Base-by-base conservation (phyloP, 2,888 invertebrate species). In the Exocentrus adspersus region DNA sequence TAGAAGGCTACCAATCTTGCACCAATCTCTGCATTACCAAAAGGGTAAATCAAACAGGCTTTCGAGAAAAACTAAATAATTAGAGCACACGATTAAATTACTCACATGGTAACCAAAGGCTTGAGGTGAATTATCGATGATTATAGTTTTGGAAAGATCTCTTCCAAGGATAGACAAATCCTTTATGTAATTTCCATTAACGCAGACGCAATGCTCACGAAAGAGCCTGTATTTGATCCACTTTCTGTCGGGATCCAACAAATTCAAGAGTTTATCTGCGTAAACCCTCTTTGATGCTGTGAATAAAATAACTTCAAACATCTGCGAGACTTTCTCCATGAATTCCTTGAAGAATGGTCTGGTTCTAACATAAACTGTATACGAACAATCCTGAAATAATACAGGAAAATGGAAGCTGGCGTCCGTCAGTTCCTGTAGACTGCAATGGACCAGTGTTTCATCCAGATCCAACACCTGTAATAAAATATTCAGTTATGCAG, bases 131-230 rank as follows among this genome's bases (percentile, higher is more conserved):
- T 94, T 94, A 83, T 94, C 94, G 70, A 94, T 89, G 71, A 94
- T 94, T 72, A 94, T 89, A 32, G 93, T 93, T 82, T 92, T 93
- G 17, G 94, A 90, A 69, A 97, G 85, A 83, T 98, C 97, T 46
- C 97, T 86, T 10, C 97, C 97, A 51, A 98, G 86, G 72, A 97
- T 97, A 7, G 92, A 92, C 60, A 98, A 86, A 83, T 98, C 97
- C 81, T 98, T 97, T 68, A 98, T 95, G 82, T 97, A 98, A 85
- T 97, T 97, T 1, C 97, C 97, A 83, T 95, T 94, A 28, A 97
- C 94, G 73, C 94, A 93, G 0, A 97, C 92, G 78, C 97, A 98
- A 79, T 98, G 97, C 79, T 98, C 97, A 64, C 97, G 89, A 85
- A 97, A 98, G 69, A 98, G 84, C 59, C 97, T 90, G 81, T 92